Evolutionary conservation across 2,797 vertebrate genomes (phyloP).

Genomic region (Threskiornis aethiopicus): DNA sequence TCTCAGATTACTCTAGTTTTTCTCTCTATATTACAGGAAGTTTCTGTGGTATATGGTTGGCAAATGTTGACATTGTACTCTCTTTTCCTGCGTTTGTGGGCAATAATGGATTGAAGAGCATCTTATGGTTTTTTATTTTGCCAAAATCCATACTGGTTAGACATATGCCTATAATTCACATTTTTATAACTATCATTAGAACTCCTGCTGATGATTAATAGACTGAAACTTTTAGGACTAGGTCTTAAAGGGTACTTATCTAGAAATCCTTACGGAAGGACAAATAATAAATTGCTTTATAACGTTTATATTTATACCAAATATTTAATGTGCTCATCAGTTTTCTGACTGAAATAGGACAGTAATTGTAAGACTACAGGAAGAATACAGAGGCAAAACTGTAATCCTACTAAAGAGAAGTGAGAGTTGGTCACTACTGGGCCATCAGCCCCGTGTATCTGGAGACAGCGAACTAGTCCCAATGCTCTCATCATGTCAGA

Average conservation of each 20-base stretch:
- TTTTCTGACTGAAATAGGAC: background rate
- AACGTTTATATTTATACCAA: background rate
- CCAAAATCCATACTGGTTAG: constrained; percentile 38
- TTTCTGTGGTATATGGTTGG: constrained; percentile 2
- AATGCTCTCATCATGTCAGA: background rate
- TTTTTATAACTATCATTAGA: constrained; percentile 25
- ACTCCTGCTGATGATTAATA: constrained; percentile 23
- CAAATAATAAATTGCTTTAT: background rate
- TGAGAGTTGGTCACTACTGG: background rate
- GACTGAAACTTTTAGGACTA: background rate
- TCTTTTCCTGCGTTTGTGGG: constrained; percentile 52
- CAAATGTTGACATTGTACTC: constrained; percentile 31
- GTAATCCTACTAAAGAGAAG: background rate
- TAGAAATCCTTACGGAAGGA: background rate
- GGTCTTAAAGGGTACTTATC: background rate
- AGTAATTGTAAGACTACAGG: background rate
- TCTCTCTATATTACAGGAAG: background rate
- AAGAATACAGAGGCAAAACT: background rate
- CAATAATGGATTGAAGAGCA: constrained; percentile 54
- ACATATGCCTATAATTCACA: background rate
- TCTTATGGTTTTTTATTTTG: constrained; percentile 7
- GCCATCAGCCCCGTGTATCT: background rate
- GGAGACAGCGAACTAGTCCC: background rate
- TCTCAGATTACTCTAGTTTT: background rate
- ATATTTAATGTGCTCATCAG: background rate